These are phyloP conservation scores for Zaprionus davidi DNA, from an alignment of 1,140 invertebrate genomes.

Conservation along the genomic window DNA sequence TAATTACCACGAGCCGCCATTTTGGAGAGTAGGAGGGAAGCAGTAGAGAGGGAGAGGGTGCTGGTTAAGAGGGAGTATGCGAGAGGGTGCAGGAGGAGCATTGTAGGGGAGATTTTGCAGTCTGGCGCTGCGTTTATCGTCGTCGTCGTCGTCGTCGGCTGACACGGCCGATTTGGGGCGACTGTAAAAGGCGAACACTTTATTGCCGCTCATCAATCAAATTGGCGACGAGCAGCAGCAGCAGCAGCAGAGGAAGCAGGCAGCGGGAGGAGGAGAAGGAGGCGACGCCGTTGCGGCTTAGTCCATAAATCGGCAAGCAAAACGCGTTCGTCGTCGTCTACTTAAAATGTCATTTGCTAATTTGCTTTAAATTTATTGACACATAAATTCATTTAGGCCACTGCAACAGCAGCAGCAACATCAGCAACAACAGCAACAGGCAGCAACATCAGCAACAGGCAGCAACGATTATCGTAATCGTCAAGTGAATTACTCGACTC, in stretches of 20 bases:
- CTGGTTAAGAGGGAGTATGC: background rate
- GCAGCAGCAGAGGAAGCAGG: background rate
- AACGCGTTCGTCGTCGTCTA: slow-evolving; percentile 56
- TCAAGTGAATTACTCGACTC: slow-evolving; percentile 53
- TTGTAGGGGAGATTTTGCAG: background rate
- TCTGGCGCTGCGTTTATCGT: background rate
- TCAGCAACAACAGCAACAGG: slow-evolving; percentile 19
- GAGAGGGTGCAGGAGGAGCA: background rate
- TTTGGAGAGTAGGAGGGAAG: background rate
- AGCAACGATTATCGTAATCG: slow-evolving; percentile 23
- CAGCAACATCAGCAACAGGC: slow-evolving; percentile 31
- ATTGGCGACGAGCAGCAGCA: slow-evolving; percentile 2
- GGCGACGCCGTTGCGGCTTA: slow-evolving; percentile 32
- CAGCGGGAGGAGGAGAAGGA: background rate
- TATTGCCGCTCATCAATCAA: slow-evolving; percentile 66
- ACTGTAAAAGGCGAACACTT: slow-evolving; percentile 59
- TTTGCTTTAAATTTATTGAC: slow-evolving; percentile 80
- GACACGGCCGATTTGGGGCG: slow-evolving; percentile 43
- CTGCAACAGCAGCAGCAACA: slow-evolving; percentile 28
- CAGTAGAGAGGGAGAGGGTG: background rate
- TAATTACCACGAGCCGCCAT: slow-evolving; percentile 33
- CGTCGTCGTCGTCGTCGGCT: background rate
- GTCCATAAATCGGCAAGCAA: slow-evolving; percentile 67
- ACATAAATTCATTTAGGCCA: slow-evolving; percentile 74
- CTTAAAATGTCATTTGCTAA: slow-evolving; percentile 81